Conservation (phyloP, 1,140 invertebrate species). For the Aphelenchoides fujianensis region DNA sequence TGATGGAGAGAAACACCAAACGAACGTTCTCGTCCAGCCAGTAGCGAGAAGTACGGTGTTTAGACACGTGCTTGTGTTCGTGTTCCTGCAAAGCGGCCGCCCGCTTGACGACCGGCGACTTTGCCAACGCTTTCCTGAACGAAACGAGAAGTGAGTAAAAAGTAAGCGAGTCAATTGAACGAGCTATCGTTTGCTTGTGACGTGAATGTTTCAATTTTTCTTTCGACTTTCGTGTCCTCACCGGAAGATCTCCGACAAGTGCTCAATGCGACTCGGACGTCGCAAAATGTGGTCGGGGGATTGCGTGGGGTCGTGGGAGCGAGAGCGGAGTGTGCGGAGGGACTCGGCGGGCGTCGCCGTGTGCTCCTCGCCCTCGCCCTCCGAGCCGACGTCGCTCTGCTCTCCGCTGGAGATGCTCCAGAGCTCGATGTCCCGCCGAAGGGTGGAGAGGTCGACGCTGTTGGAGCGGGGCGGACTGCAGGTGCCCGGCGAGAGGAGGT, state of each 20-base stretch:
- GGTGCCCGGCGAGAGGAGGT: constrained; percentile 12
- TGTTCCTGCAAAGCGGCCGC: constrained; percentile 60
- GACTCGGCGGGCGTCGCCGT: constrained; percentile 47
- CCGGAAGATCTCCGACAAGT: constrained; percentile 61
- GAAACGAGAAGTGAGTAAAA: no score
- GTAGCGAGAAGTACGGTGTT: constrained; percentile 60
- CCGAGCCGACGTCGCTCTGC: constrained; percentile 41
- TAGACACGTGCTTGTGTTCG: constrained; percentile 51
- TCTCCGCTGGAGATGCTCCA: constrained; percentile 56
- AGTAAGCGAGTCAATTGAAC: no score
- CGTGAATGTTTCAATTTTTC: no score
- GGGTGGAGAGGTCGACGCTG: constrained; percentile 58
- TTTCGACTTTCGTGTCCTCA: no score
- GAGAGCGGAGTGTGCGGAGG: constrained; percentile 51
- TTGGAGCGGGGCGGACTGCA: constrained; percentile 55
- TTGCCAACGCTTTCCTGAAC: constrained; percentile 61
- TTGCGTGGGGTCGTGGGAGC: constrained; percentile 56
- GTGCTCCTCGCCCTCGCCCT: constrained; percentile 24
- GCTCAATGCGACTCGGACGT: constrained; percentile 58
- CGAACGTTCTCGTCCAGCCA: constrained; percentile 60
- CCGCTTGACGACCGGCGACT: constrained; percentile 61
- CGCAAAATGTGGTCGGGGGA: constrained; percentile 50
- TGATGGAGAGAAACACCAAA: constrained; percentile 21
- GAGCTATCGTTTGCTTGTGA: no score
- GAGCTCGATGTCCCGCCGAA: constrained; percentile 59